Conservation (phyloP, 2,797 vertebrate species). For the Sebastes reedi region DNA sequence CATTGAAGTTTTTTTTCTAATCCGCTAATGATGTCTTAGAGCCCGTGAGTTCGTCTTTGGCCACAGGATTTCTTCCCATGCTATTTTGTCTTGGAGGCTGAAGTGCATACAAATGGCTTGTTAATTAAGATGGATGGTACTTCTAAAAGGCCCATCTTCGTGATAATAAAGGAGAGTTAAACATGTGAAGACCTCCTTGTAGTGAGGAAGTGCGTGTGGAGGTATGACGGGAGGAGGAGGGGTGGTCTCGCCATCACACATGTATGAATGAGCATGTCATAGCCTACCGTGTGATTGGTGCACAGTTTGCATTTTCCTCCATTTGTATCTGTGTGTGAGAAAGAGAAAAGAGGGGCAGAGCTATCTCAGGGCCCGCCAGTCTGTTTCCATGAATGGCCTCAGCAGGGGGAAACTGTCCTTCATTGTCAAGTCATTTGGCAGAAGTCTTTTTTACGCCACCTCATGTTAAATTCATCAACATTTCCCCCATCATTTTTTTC, state of each 20-base stretch:
- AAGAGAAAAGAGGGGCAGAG: conserved; percentile 34
- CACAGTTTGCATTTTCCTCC: conserved; percentile 47
- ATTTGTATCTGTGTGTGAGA: conserved; percentile 39
- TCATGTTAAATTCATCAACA: conserved; percentile 84
- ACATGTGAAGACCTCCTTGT: conserved; percentile 69
- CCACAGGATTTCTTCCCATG: conserved; percentile 75
- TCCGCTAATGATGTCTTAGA: conserved; percentile 71
- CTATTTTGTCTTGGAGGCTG: conserved; percentile 57
- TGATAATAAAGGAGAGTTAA: conserved; percentile 70
- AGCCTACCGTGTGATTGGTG: conserved; percentile 39
- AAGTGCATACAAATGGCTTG: conserved; percentile 74
- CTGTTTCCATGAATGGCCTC: conserved; percentile 71
- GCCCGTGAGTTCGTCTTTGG: conserved; percentile 52
- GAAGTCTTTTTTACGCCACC: conserved; percentile 60
- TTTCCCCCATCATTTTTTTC: conserved; percentile 64
- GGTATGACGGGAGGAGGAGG: conserved; percentile 2
- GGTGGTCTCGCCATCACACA: background rate
- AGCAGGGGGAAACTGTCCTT: conserved; percentile 69
- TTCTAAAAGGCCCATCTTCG: conserved; percentile 71
- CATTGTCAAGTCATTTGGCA: conserved; percentile 81
- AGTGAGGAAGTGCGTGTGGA: conserved; percentile 43
- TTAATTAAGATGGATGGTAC: conserved; percentile 81
- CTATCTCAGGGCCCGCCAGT: conserved; percentile 45
- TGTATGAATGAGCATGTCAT: conserved; percentile 54
- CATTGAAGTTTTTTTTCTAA: conserved; percentile 56